These are phyloP conservation scores for Gymnoscopelus microlampas DNA, from an alignment of 2,797 vertebrate species.

Conservation along the genomic window DNA sequence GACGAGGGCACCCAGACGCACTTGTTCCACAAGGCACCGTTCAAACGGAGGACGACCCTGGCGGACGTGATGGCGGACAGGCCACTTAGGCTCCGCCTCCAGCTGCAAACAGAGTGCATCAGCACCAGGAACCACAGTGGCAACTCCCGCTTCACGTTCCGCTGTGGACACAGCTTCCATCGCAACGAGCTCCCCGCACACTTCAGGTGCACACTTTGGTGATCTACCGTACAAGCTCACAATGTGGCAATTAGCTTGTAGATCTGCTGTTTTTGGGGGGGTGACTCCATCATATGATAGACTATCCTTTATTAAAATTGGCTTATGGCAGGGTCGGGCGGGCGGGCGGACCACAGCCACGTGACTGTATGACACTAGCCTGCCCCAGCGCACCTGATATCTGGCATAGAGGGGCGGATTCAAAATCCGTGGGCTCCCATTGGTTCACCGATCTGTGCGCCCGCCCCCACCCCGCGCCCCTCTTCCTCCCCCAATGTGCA, in stretches of 20 bases:
- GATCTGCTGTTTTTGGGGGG: too few species aligned
- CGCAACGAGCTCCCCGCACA: conserved; percentile 90
- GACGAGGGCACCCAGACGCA: conserved; percentile 92
- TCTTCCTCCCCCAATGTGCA: too few species aligned
- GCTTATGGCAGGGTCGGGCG: too few species aligned
- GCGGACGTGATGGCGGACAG: conserved; percentile 78
- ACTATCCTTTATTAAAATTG: too few species aligned
- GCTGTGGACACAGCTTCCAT: conserved; percentile 90
- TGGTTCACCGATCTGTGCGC: too few species aligned
- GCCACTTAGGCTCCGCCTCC: conserved; percentile 82
- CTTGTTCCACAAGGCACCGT: conserved; percentile 86
- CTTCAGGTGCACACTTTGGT: conserved; percentile 74
- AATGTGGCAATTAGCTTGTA: neutral
- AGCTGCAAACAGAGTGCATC: conserved; percentile 87
- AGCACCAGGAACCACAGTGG: conserved; percentile 89
- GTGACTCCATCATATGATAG: neutral
- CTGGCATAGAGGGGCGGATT: too few species aligned
- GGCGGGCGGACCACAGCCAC: too few species aligned
- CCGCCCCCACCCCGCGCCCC: too few species aligned
- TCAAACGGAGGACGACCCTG: conserved; percentile 80
- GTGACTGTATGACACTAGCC: too few species aligned
- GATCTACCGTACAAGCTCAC: neutral
- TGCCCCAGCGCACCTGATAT: too few species aligned
- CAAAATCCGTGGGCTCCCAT: too few species aligned
- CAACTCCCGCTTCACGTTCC: conserved; percentile 89